Evolutionary conservation across 2,797 vertebrate genomes (phyloP), one percentile per base, ranked within the genome.

Genomic region (Margarornis squamiger): DNA sequence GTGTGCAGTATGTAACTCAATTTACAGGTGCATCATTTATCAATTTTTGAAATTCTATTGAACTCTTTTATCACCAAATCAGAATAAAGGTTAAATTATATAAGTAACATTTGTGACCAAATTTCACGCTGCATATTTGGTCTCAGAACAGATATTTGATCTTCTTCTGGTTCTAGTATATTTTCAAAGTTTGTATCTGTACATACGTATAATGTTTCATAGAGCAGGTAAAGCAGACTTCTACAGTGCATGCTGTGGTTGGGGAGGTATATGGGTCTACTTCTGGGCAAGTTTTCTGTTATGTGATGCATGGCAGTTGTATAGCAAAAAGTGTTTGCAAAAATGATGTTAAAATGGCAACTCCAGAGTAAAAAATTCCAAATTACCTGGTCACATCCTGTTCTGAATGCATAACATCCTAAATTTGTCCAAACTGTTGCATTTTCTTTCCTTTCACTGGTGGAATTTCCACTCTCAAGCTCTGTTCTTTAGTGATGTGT

Each of bases 71-170:
- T 27, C 61, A 70, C 12, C 54, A 89, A 74, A 22, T 65, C 62
- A 57, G 86, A 97, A 80, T 72, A 61, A 55, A 39, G 10, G 27
- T 88, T 90, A 77, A 94, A 75, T 88, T 84, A 79, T 78, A 8
- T 52, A 74, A 59, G 26, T 48, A 34, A 30, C 12, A 66, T 78
- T 93, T 88, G 29, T 78, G 45, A 79, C 54, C 11, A 71, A 74
- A 72, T 70, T 84, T 93, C 49, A 73, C 4, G 16, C 9, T 81
- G 57, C 71, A 21, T 15, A 6, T 92, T 90, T 92, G 52, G n/a
- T 95, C 16, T 86, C 38, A 59, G 87, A 34, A 34, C 19, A 92
- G 34, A 59, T 86, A 75, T n/a, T 86, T 41, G 23, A 24, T 22
- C 39, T 78, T 45, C 19, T 55, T 95, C 48, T 85, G 32, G 34